Conservation (phyloP, 2,797 vertebrate species). For the Spea hammondii region DNA sequence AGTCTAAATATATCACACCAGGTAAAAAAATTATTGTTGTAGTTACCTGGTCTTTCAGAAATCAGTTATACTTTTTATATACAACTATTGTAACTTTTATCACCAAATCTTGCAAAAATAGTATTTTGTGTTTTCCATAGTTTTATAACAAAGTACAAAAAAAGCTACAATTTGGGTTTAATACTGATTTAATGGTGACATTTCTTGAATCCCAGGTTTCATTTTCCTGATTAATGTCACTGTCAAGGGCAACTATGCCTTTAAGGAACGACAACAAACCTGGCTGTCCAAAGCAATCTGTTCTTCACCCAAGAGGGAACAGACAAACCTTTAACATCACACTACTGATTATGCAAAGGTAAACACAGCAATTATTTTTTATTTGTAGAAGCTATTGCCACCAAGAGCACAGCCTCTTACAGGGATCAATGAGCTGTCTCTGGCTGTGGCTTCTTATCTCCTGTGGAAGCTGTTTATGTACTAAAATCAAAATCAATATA, state of each 20-base stretch:
- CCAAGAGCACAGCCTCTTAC: background rate
- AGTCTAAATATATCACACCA: constrained; percentile 49
- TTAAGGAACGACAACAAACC: background rate
- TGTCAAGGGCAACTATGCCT: constrained; percentile 7
- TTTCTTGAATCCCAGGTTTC: background rate
- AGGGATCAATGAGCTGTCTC: constrained; percentile 12
- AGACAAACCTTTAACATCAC: background rate
- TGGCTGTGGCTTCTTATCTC: constrained; percentile 15
- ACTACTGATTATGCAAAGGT: constrained; percentile 8
- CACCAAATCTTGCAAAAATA: background rate
- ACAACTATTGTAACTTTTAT: too few relatives aligned
- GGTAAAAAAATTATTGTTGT: constrained; percentile 19
- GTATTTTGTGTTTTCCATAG: background rate
- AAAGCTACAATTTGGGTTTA: background rate
- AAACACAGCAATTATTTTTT: constrained; percentile 18
- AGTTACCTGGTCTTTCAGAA: background rate
- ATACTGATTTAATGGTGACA: background rate
- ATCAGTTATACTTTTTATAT: too few relatives aligned
- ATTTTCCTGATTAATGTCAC: constrained; percentile 13
- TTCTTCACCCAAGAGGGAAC: background rate
- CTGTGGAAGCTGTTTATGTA: background rate
- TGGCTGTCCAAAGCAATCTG: constrained; percentile 7
- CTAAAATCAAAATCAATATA: background rate
- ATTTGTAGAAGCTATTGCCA: constrained; percentile 7
- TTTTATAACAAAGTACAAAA: background rate